These are phyloP conservation scores for Drosophila chauvacae DNA, from an alignment of 1,140 invertebrate genomes.

Conservation along the genomic window DNA sequence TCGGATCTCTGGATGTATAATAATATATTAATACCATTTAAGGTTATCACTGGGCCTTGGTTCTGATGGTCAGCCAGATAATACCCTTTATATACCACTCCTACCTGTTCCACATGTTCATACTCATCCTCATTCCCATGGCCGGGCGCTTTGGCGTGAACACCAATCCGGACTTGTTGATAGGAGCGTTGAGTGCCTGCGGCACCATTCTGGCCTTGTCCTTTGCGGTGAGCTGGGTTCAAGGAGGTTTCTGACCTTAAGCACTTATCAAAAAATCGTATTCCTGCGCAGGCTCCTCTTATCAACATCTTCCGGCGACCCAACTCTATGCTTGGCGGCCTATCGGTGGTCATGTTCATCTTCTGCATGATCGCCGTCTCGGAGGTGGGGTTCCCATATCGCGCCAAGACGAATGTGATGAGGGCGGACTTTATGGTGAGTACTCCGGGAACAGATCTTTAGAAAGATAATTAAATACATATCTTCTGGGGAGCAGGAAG, in stretches of 20 bases:
- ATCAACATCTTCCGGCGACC: constrained; percentile 70
- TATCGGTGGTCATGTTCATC: constrained; percentile 84
- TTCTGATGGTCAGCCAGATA: constrained; percentile 84
- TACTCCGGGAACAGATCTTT: too few relatives aligned
- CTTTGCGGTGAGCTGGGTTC: constrained; percentile 60
- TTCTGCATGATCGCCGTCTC: constrained; percentile 86
- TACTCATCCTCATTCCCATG: constrained; percentile 88
- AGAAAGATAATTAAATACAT: background rate
- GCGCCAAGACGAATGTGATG: constrained; percentile 88
- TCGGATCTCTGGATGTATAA: background rate
- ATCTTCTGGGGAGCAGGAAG: constrained; percentile 85
- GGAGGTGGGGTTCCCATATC: constrained; percentile 91
- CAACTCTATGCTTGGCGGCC: constrained; percentile 84
- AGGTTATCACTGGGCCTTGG: constrained; percentile 86
- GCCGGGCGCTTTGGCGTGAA: constrained; percentile 88
- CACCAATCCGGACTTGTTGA: constrained; percentile 87
- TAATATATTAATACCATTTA: background rate
- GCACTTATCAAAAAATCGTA: background rate
- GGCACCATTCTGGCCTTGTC: constrained; percentile 74
- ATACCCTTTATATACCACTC: constrained; percentile 86
- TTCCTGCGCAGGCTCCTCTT: constrained; percentile 50
- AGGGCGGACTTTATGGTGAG: constrained; percentile 88
- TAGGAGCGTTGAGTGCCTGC: constrained; percentile 84
- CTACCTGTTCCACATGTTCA: constrained; percentile 87
- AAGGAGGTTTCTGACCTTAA: too few relatives aligned